Conservation (phyloP, 1,140 invertebrate genomes). For the Bombus difficillimus region DNA sequence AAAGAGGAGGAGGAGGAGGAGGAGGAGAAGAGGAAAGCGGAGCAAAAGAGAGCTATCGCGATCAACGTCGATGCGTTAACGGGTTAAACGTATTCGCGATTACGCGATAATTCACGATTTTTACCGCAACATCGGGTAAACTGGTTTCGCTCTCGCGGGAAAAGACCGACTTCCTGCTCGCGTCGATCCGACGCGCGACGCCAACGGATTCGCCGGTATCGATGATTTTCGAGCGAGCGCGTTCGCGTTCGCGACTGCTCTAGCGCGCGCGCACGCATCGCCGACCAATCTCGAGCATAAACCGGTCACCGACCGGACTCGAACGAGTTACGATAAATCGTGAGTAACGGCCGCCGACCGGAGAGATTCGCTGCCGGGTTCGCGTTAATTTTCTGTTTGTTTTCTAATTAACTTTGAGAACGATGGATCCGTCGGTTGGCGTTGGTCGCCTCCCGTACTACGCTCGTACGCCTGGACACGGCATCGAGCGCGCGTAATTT, state of each 20-base stretch:
- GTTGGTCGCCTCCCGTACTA: too few relatives aligned
- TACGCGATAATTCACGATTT: constrained; percentile 49
- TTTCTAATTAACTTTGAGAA: constrained; percentile 77
- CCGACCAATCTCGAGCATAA: constrained; percentile 54
- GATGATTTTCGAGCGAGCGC: constrained; percentile 57
- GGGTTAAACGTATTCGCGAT: constrained; percentile 56
- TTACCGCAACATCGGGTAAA: neutral
- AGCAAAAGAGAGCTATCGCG: constrained; percentile 29
- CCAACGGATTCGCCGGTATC: constrained; percentile 49
- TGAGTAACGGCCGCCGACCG: constrained; percentile 71
- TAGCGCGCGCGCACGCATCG: constrained; percentile 18
- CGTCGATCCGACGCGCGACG: neutral
- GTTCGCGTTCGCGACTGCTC: neutral
- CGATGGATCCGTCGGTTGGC: neutral
- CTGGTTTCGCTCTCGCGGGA: constrained; percentile 35
- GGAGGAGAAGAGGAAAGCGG: neutral
- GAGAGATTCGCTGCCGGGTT: constrained; percentile 77
- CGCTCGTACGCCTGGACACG: too few relatives aligned
- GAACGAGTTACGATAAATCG: constrained; percentile 79
- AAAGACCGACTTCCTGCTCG: constrained; percentile 42
- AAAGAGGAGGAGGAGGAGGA: too few relatives aligned
- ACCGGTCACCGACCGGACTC: constrained; percentile 76
- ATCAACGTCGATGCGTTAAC: constrained; percentile 54
- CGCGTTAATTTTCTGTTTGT: constrained; percentile 78
- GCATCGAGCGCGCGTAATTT: too few relatives aligned